phyloP scores from a whole-genome alignment of 2,888 invertebrate genomes.

The Scelioninae gen. 2 region DNA sequence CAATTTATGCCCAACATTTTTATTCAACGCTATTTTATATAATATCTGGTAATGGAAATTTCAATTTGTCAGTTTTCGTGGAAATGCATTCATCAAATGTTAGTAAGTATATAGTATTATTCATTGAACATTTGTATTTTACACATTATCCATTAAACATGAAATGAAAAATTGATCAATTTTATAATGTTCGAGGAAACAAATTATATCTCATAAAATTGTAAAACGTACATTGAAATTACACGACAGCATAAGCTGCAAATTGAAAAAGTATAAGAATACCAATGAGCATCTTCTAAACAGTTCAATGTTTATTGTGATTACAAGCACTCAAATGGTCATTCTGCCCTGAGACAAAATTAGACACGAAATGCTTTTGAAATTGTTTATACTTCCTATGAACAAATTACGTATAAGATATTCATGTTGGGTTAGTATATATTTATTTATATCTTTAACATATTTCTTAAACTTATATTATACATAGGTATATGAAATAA shows the following conservation, averaged over 20 bases:
- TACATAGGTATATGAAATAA: no score
- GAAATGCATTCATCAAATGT: no score
- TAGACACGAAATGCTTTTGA: constrained; percentile 3
- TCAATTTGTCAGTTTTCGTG: no score
- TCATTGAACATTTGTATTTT: neutral
- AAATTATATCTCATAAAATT: constrained; percentile 20
- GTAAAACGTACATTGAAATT: constrained; percentile 12
- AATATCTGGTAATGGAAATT: no score
- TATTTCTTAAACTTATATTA: no score
- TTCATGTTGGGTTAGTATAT: no score
- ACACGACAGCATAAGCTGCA: constrained; percentile 41
- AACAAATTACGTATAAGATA: constrained; percentile 9
- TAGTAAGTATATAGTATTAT: no score
- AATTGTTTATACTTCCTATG: constrained; percentile 4
- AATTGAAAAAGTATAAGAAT: constrained; percentile 51
- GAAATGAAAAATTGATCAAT: constrained; percentile 9
- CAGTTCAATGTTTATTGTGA: constrained; percentile 38
- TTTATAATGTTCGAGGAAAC: constrained; percentile 1
- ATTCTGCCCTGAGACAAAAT: constrained; percentile 7
- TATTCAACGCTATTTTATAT: no score
- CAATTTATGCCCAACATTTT: no score
- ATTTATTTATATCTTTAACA: no score
- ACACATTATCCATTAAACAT: neutral
- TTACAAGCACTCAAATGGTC: constrained; percentile 19
- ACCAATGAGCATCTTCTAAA: constrained; percentile 32